Evolutionary conservation across 2,113 vertebrate genomes (phyloP).

Genomic region (Myxocyprinus asiaticus): DNA sequence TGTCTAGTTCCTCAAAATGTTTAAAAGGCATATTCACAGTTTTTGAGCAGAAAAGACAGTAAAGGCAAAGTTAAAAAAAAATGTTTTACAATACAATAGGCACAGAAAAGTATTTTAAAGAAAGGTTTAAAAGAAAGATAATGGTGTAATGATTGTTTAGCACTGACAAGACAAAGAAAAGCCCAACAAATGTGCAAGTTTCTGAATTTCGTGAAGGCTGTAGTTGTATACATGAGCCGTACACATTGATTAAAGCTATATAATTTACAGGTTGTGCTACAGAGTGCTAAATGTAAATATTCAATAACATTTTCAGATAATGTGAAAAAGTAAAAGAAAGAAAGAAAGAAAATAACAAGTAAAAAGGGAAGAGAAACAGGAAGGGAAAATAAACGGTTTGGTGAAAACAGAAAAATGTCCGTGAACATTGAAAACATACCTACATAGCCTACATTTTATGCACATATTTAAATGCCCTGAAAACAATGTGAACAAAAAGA

Average conservation of each 20-base stretch:
- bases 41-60: constrained; percentile 4
- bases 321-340: neutral
- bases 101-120: neutral
- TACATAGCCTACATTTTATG: too few relatives aligned
- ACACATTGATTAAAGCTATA: constrained; percentile 16
- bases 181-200: constrained; percentile 16
- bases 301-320: neutral
- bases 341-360: neutral
- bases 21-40: constrained; percentile 51
- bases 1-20: neutral
- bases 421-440: too few relatives aligned
- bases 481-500: neutral
- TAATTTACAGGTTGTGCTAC: constrained; percentile 14
- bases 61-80: neutral
- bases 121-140: neutral
- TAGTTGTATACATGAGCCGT: neutral
- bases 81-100: constrained; percentile 9
- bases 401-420: neutral
- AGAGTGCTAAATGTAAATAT: constrained; percentile 2
- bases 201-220: constrained; percentile 2
- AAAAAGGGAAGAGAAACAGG: neutral
- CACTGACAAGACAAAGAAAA: neutral
- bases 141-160: constrained; percentile 6
- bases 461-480: neutral
- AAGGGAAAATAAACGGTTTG: neutral